Evolutionary conservation across 2,113 vertebrate genomes (phyloP).

Genomic region (Crotophaga sulcirostris): DNA sequence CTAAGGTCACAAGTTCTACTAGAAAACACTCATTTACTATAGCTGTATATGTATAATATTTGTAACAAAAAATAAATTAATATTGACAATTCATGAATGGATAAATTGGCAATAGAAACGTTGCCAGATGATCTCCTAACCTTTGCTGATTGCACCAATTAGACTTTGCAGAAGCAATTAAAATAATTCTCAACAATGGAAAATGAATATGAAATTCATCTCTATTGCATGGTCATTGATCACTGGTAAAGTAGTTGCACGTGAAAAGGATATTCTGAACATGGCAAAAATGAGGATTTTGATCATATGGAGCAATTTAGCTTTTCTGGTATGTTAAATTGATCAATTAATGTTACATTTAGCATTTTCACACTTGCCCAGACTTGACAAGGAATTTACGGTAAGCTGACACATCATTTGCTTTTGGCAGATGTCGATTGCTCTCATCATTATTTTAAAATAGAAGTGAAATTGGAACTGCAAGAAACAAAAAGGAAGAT

Average conservation of each 20-base stretch:
- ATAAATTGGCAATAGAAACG: constrained; percentile 35
- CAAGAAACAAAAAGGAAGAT: background rate
- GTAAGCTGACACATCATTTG: background rate
- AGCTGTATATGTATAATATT: background rate
- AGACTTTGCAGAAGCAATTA: constrained; percentile 45
- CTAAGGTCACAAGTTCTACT: background rate
- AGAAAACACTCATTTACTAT: background rate
- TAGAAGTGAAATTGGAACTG: background rate
- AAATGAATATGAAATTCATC: constrained; percentile 27
- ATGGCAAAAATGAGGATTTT: background rate
- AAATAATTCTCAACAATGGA: constrained; percentile 34
- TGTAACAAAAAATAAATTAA: background rate
- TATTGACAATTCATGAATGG: background rate
- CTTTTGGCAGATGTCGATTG: background rate
- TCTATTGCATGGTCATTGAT: background rate
- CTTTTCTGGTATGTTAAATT: background rate
- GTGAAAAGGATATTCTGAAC: background rate
- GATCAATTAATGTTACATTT: constrained; percentile 11
- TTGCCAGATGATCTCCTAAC: constrained; percentile 4
- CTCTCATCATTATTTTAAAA: constrained; percentile 5
- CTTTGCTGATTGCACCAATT: constrained; percentile 39
- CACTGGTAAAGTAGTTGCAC: background rate
- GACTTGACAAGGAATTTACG: background rate
- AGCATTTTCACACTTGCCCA: background rate
- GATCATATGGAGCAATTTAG: background rate